Evolutionary conservation across 2,797 vertebrate genomes (phyloP), one percentile per base, ranked within the genome.

Genomic region (Gambusia yucatana): DNA sequence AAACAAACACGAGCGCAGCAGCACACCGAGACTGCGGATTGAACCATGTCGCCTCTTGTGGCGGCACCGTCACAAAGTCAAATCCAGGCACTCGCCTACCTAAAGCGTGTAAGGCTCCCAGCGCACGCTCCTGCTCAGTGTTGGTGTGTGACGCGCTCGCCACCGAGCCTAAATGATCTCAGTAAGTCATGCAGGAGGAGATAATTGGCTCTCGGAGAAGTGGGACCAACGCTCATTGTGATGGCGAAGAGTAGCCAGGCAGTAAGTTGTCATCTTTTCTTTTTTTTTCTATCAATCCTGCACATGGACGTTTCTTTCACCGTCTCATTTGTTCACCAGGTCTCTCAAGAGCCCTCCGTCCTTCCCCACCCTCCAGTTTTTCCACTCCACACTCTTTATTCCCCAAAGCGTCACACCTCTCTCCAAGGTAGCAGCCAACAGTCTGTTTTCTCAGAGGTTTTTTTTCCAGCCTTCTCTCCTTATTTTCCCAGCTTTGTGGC

Each of bases 151-250:
- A 17, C 0, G 82, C 85, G 43, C 87, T 87, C 75, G 52, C 87
- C 84, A 83, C 87, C 90, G 77, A 70, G 92, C 85, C 91, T 94
- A 86, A 91, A 93, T 92, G 85, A 94, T 93, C 90, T 94, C 90
- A 88, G 91, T 90, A 91, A 88, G 82, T 94, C 92, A 92, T 50
- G 89, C 78, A 78, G 86, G 87, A 91, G 77, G 77, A 87, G 85
- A 92, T 93, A 93, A 96, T 87, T 94, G 89, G 82, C 87, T 93
- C 91, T 94, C 91, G 87, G 89, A 91, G 92, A 92, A 94, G 91
- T 88, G 90, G 82, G 82, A 84, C 92, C 94, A 96, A 94, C 91
- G 93, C 89, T 94, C 87, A 79, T 76, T 76, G 87, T 84, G 76
- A 79, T 83, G 65, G 71, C 76, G 28, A 72, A 22, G 75, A 79